Conservation (phyloP, 2,888 invertebrate genomes). For the Tachina lurida region DNA sequence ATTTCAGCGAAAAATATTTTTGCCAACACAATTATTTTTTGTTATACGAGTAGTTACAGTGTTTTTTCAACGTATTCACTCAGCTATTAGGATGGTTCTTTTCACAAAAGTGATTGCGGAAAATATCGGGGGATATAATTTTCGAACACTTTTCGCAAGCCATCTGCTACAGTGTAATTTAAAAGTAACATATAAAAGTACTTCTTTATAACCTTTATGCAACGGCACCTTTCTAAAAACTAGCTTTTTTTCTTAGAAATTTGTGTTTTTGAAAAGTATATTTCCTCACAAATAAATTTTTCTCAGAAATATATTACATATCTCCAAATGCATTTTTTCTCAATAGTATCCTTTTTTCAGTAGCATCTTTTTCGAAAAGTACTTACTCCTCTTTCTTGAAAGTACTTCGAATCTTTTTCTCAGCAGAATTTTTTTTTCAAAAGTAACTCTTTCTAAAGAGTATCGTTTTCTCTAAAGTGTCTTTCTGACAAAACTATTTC, state of each 20-base stretch:
- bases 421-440: no score
- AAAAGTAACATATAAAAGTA: no score
- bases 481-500: no score
- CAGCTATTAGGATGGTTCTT: conserved; percentile 2
- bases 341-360: no score
- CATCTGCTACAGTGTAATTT: no score
- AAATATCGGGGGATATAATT: no score
- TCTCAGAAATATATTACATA: not conserved
- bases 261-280: not conserved
- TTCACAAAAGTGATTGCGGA: not conserved
- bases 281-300: not conserved
- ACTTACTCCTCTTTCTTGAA: not conserved
- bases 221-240: not conserved
- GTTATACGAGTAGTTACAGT: conserved; percentile 48
- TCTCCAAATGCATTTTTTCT: no score
- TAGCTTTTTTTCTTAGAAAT: not conserved
- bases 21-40: conserved; percentile 53
- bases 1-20: conserved; percentile 60
- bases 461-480: no score
- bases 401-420: no score
- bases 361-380: not conserved
- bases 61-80: conserved; percentile 17
- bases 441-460: no score
- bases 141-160: no score
- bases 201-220: not conserved